Evolutionary conservation across 92 coral and sea anemone genomes (phyloP).

Genomic region (Porites lobata): DNA sequence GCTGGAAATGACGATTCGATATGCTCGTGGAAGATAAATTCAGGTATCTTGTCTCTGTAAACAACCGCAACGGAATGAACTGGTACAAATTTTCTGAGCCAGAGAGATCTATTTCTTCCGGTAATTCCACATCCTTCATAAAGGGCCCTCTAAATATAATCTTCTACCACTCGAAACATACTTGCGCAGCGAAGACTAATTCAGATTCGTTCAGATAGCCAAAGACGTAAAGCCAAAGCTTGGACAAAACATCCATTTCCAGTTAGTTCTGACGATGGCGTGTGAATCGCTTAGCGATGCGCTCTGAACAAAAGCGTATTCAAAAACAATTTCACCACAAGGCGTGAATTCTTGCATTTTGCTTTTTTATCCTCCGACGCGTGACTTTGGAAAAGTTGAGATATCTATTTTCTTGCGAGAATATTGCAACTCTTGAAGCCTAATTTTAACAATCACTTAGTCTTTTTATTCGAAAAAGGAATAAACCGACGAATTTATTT

Average conservation of each 20-base stretch:
- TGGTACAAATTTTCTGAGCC: slow-evolving; percentile 8
- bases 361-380: no score
- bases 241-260: slow-evolving; percentile 25
- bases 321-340: no score
- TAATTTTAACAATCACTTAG: no score
- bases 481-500: no score
- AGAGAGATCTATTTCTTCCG: slow-evolving; percentile 13
- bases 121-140: background rate
- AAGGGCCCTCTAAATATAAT: background rate
- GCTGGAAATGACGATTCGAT: slow-evolving; percentile 10
- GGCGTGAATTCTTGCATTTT: no score
- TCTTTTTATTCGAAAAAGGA: no score
- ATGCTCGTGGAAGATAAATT: background rate
- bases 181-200: slow-evolving; percentile 18
- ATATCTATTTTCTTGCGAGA: no score
- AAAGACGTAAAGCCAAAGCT: slow-evolving; percentile 34
- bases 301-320: no score
- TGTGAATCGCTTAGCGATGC: no score
- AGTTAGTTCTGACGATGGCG: no score
- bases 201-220: slow-evolving; percentile 30
- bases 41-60: background rate
- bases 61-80: background rate
- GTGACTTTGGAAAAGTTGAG: no score
- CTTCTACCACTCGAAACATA: slow-evolving; percentile 47
- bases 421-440: no score